Percentiles rank a stretch among this genome's conserved stretches.
Conservation (phyloP, 2,113 vertebrate species). For the Empidonax alnorum region DNA sequence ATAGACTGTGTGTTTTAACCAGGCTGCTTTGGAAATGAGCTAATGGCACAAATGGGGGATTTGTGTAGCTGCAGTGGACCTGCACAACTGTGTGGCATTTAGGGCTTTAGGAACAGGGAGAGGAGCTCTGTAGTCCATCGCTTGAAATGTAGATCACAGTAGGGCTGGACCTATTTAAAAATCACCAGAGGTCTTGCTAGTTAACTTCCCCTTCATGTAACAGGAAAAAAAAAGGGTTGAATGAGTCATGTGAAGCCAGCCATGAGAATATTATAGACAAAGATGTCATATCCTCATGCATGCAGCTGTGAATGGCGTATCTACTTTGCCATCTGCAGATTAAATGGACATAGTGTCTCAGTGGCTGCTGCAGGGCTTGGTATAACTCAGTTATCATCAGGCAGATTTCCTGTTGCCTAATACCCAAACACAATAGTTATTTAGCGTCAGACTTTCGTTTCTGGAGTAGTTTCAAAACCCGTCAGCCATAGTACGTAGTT, state of each 20-base stretch:
- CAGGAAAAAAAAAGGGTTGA: slow-evolving; percentile 52
- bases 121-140: neutral
- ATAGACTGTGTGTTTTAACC: neutral
- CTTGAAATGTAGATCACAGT: neutral
- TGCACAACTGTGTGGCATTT: neutral
- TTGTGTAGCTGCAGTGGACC: neutral
- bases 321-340: slow-evolving; percentile 72
- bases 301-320: slow-evolving; percentile 71
- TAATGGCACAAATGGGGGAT: neutral
- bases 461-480: slow-evolving; percentile 53
- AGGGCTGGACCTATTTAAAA: slow-evolving; percentile 57
- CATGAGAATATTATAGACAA: slow-evolving; percentile 76
- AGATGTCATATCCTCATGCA: slow-evolving; percentile 71
- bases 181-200: slow-evolving; percentile 32
- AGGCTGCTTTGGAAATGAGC: neutral
- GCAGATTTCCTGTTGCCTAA: slow-evolving; percentile 72
- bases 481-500: slow-evolving; percentile 39
- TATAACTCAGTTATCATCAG: slow-evolving; percentile 62
- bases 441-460: slow-evolving; percentile 37
- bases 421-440: slow-evolving; percentile 66
- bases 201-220: slow-evolving; percentile 67
- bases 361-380: slow-evolving; percentile 58
- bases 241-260: slow-evolving; percentile 75
- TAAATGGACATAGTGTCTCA: slow-evolving; percentile 70
- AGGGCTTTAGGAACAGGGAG: neutral